Percentiles rank a stretch among this genome's conserved stretches.
These are phyloP conservation scores for Latrodectus elegans DNA, from an alignment of 2,888 invertebrate species.

Conservation along the genomic window DNA sequence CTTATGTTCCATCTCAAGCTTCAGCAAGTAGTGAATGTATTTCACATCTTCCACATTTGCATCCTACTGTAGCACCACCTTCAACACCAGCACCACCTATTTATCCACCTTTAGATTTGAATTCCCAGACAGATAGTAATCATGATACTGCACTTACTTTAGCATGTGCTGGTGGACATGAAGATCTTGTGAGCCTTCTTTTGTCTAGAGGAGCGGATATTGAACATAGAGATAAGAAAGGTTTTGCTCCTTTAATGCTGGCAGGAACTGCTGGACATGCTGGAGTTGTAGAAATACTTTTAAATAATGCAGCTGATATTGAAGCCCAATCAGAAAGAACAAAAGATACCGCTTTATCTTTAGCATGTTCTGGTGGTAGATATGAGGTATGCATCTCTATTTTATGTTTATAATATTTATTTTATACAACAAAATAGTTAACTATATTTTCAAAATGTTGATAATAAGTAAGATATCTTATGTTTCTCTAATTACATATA, in stretches of 20 bases:
- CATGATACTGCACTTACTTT: constrained; percentile 98
- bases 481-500: too few species aligned
- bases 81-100: constrained; percentile 67
- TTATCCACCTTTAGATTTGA: constrained; percentile 82
- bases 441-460: too few species aligned
- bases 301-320: constrained; percentile 96
- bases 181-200: constrained; percentile 93
- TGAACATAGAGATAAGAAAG: constrained; percentile 98
- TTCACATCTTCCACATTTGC: constrained; percentile 49
- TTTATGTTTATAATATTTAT: neutral
- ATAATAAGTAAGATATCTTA: too few species aligned
- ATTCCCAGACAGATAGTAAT: constrained; percentile 98
- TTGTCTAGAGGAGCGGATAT: constrained; percentile 94
- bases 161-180: constrained; percentile 97
- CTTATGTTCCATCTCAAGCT: constrained; percentile 58
- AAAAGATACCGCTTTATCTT: constrained; percentile 97
- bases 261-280: constrained; percentile 97
- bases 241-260: constrained; percentile 96
- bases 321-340: constrained; percentile 99
- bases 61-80: constrained; percentile 69
- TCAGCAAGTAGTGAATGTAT: constrained; percentile 38
- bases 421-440: neutral
- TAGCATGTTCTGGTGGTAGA: constrained; percentile 97
- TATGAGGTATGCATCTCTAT: constrained; percentile 82
- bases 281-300: constrained; percentile 91